Conservation (phyloP, 1,140 invertebrate genomes). For the Drosophila orena region DNA sequence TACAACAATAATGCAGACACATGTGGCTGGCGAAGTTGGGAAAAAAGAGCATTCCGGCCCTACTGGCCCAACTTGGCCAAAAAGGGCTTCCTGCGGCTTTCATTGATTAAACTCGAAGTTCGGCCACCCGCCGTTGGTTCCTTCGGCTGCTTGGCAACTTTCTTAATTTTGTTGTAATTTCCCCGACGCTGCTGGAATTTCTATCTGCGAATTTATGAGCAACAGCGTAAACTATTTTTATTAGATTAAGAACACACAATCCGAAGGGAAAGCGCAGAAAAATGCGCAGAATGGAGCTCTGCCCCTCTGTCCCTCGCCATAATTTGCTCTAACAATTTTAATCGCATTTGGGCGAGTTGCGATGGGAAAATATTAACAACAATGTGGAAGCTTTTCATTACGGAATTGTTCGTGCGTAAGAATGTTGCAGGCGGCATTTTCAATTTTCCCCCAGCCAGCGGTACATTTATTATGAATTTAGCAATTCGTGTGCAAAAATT, state of each 20-base stretch:
- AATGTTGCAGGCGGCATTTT: constrained; percentile 76
- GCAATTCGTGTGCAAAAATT: constrained; percentile 81
- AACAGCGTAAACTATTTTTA: constrained; percentile 78
- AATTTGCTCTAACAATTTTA: constrained; percentile 82
- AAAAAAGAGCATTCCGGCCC: constrained; percentile 5
- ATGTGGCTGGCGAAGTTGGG: constrained; percentile 6
- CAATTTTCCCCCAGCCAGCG: constrained; percentile 66
- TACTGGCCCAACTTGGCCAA: constrained; percentile 3
- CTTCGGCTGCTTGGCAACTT: constrained; percentile 50
- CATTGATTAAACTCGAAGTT: constrained; percentile 82
- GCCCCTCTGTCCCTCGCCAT: constrained; percentile 30
- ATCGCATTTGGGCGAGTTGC: constrained; percentile 68
- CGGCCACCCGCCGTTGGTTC: constrained; percentile 57
- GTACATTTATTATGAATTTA: constrained; percentile 81
- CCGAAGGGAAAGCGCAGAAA: constrained; percentile 45
- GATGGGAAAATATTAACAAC: constrained; percentile 75
- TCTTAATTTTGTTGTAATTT: constrained; percentile 83
- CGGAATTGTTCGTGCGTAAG: constrained; percentile 80
- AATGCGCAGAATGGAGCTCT: constrained; percentile 23
- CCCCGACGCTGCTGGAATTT: constrained; percentile 77
- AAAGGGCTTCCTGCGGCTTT: constrained; percentile 63
- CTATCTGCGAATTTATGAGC: constrained; percentile 82
- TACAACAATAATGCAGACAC: constrained; percentile 58
- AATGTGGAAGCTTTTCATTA: constrained; percentile 73
- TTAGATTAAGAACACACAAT: constrained; percentile 76